Evolutionary conservation across 1,140 invertebrate species (phyloP).

Genomic region (Littorina saxatilis): DNA sequence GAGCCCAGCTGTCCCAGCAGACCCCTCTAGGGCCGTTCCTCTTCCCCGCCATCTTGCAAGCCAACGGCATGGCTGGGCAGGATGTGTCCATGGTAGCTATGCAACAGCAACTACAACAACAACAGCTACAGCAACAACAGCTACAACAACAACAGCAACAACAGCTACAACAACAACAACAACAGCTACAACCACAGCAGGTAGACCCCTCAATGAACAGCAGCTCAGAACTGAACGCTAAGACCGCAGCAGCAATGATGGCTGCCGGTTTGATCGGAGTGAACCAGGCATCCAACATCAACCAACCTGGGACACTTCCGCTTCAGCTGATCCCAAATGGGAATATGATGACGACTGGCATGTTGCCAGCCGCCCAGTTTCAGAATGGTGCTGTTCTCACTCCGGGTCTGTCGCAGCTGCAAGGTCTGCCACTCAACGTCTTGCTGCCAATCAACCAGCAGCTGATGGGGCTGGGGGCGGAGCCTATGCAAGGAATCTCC

Average conservation of each 20-base stretch:
- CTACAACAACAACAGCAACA: constrained; percentile 21
- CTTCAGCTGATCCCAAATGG: not conserved
- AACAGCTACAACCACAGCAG: constrained; percentile 20
- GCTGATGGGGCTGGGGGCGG: constrained; percentile 20
- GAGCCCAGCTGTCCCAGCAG: constrained; percentile 61
- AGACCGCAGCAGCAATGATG: constrained; percentile 8
- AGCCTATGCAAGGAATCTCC: constrained; percentile 19
- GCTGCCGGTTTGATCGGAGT: constrained; percentile 21
- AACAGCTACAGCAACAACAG: constrained; percentile 7
- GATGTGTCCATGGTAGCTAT: constrained; percentile 15
- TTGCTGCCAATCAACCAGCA: constrained; percentile 39
- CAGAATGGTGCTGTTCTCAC: constrained; percentile 6
- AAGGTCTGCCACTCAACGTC: constrained; percentile 41
- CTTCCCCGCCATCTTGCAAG: constrained; percentile 8
- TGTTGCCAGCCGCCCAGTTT: not conserved
- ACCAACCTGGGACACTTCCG: constrained; percentile 13
- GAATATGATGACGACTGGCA: constrained; percentile 9
- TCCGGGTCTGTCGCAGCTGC: not conserved
- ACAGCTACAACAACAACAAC: not conserved
- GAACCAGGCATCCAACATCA: not conserved
- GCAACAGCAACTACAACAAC: constrained; percentile 25
- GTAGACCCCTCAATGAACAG: not conserved
- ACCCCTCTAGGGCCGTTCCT: constrained; percentile 32
- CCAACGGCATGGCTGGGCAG: constrained; percentile 15
- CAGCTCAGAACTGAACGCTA: not conserved